Evolutionary conservation across 37 sponge, comb jelly and placozoan species (phyloP), one percentile per base, ranked within the genome.

Genomic region (Mnemiopsis leidyi): DNA sequence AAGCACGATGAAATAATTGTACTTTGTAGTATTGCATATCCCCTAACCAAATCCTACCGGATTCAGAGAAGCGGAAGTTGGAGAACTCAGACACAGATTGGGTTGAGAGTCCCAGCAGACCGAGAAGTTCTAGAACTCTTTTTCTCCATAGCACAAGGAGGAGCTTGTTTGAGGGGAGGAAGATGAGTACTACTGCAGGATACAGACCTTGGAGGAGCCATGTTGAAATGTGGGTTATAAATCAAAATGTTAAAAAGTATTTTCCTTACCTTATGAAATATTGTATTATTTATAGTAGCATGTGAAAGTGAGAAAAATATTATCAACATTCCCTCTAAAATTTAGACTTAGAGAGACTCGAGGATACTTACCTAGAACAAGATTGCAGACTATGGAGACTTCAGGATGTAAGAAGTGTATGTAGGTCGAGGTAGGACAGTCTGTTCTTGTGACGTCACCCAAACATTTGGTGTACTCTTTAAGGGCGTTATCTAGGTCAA

Each of bases 151-250:
- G 30, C 21, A 71, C 75, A 5, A 71, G 30, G 3, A 71, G 75
- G 3, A 71, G 75, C 75, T 71, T 71, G 75, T 71, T 71, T 2
- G 30, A 71, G 21, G 75, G 75, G 7, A 71, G 75, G 20, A 71
- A 71, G 75, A 71, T n/a, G 3, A 71, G 75, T 29, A 71, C 75
- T 28, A 71, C 75, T 28, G 30, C 25, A 7, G 75, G 75, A 25
- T 71, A 71, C 25, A 71, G 30, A 71, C 75, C 75, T 71, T 20
- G 68, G 68, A 20, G 68, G 13, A 67, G 20, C 68, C 13, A 67
- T 21, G 13, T 13, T 21, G 68, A 13, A 67, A 67, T 21, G 13
- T 67, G 18, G 20, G 18, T 21, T 20, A 67, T 67, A 13, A 67
- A 67, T 20, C 68, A 67, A 67, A 21, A 20, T 21, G 20, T 21